These are phyloP conservation scores for Sebastes oblongus DNA, from an alignment of 2,797 vertebrate species.

Conservation along the genomic window DNA sequence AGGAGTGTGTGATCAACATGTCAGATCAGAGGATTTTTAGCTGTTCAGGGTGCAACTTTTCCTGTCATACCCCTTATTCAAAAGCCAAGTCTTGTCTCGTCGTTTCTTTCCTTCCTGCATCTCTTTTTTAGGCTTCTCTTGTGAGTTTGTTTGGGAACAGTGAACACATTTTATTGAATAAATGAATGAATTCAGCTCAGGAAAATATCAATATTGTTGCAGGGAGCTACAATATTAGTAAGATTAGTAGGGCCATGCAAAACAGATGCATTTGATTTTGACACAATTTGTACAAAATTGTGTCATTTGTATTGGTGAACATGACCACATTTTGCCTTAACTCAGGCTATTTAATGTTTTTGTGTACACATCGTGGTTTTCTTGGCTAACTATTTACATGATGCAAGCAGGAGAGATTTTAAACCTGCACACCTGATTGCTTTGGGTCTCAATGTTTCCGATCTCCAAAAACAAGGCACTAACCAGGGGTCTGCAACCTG, in stretches of 20 bases:
- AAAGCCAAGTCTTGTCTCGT: slow-evolving; percentile 29
- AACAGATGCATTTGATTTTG: slow-evolving; percentile 1
- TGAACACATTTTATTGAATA: slow-evolving; percentile 33
- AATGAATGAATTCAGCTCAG: slow-evolving; percentile 33
- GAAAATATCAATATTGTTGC: slow-evolving; percentile 1
- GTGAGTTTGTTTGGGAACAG: slow-evolving; percentile 25
- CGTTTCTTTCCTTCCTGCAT: not conserved
- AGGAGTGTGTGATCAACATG: slow-evolving; percentile 52
- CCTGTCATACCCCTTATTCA: slow-evolving; percentile 34
- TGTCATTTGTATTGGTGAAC: not conserved
- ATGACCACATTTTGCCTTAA: not conserved
- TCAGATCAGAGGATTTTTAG: slow-evolving; percentile 52
- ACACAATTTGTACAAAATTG: not conserved
- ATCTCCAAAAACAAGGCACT: not conserved
- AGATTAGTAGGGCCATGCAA: not conserved
- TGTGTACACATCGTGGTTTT: not conserved
- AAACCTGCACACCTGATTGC: not conserved
- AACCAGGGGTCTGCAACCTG: no score
- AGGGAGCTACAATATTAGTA: not conserved
- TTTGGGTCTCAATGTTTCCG: not conserved
- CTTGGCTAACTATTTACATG: not conserved
- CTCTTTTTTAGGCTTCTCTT: slow-evolving; percentile 9
- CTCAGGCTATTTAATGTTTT: not conserved
- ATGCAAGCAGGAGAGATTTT: not conserved
- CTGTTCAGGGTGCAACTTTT: slow-evolving; percentile 18